phyloP scores from a whole-genome alignment of 2,797 vertebrate genomes.

The Melanotaenia nigrans region DNA sequence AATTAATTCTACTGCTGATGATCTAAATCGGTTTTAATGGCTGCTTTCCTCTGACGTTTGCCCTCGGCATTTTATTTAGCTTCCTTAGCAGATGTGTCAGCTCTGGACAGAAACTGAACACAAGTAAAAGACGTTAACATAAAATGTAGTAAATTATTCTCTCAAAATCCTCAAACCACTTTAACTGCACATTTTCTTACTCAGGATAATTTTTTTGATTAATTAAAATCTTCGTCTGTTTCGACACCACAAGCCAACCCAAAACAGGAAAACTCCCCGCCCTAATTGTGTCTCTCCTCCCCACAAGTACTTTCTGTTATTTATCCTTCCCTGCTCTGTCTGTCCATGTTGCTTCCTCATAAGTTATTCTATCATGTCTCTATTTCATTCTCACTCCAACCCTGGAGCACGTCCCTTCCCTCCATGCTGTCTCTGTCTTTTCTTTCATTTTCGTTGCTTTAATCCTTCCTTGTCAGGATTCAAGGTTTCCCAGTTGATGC shows the following conservation, averaged over 20 bases:
- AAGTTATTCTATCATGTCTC: constrained; percentile 59
- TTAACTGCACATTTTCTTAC: not conserved
- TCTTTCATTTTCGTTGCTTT: constrained; percentile 41
- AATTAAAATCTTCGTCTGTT: constrained; percentile 39
- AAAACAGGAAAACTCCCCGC: constrained; percentile 22
- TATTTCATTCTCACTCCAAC: constrained; percentile 11
- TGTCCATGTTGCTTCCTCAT: constrained; percentile 59
- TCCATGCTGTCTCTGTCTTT: constrained; percentile 2
- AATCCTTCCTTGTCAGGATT: constrained; percentile 37
- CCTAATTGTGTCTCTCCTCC: constrained; percentile 39
- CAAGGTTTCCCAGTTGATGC: constrained; percentile 9
- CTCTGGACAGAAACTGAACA: not conserved
- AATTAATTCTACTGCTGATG: constrained; percentile 8
- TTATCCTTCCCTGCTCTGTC: constrained; percentile 47
- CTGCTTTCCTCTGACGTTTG: constrained; percentile 17
- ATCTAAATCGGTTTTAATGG: constrained; percentile 36
- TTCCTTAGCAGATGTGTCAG: not conserved
- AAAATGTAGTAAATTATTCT: constrained; percentile 2
- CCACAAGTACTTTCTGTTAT: constrained; percentile 47
- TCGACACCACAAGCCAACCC: constrained; percentile 13
- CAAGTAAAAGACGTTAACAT: constrained; percentile 17
- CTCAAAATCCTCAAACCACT: constrained; percentile 30
- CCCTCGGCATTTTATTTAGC: constrained; percentile 17
- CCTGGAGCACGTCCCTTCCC: constrained; percentile 11
- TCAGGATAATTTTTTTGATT: constrained; percentile 44